These are phyloP conservation scores for Mergus octosetaceus DNA, from an alignment of 2,797 vertebrate genomes.

Conservation along the genomic window DNA sequence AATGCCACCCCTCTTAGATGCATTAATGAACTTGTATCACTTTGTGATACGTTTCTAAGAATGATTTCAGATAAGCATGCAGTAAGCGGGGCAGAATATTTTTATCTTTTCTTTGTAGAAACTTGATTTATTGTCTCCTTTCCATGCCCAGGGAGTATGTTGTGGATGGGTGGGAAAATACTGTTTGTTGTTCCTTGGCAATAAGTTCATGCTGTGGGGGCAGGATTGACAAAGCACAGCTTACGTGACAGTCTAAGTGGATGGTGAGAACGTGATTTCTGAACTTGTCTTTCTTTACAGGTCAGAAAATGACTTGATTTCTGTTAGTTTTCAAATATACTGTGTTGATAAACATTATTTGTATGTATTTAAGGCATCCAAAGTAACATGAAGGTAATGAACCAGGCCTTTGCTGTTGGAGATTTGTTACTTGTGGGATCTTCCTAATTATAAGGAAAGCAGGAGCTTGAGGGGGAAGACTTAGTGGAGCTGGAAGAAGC, in stretches of 20 bases:
- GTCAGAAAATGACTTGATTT: background rate
- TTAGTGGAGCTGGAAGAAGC: background rate
- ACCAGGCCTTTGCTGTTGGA: background rate
- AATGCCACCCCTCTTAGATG: background rate
- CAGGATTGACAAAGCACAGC: background rate
- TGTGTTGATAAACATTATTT: background rate
- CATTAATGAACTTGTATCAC: background rate
- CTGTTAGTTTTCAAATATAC: background rate
- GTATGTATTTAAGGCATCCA: background rate
- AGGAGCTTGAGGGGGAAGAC: background rate
- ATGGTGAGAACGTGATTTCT: background rate
- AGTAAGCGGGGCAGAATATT: background rate
- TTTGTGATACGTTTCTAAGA: background rate
- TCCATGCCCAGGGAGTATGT: rapidly evolving
- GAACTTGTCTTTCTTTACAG: background rate
- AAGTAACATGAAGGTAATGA: background rate
- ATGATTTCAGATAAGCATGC: background rate
- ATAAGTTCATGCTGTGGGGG: background rate
- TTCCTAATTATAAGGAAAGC: background rate
- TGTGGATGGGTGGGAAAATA: background rate
- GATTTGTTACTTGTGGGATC: background rate
- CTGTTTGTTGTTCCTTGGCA: background rate
- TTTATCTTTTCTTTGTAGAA: background rate
- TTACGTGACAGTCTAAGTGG: background rate
- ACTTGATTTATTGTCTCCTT: background rate